Evolutionary conservation across 2,113 vertebrate genomes (phyloP), one percentile per base, ranked within the genome.

Genomic region (Burhinus oedicnemus): DNA sequence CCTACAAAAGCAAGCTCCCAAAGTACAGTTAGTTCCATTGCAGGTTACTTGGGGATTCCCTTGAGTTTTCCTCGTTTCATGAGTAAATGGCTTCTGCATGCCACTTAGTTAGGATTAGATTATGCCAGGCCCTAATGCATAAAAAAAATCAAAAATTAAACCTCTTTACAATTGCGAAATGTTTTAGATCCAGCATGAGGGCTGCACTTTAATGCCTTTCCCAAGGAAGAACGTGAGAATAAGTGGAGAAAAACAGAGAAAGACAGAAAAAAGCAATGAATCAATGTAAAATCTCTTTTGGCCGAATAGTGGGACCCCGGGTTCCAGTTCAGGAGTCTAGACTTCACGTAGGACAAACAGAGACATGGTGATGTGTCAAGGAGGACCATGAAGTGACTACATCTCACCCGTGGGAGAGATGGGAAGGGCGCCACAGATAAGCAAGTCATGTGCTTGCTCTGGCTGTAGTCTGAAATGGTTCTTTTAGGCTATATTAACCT

Each of bases 291-390:
- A 82, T 40, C 14, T 69, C 62, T 86, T 88, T 69, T 49, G 29
- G 22, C 5, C 4, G 0, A 15, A 6, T 12, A 51, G 57, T 1
- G 3, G 12, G 51, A 49, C 5, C 17, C 42, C 27, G 74, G 45
- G 25, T 40, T 77, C 27, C 49, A 42, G 17, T 20, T 78, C 12
- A 58, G 34, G 14, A 60, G 27, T 38, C 66, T 49, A 38, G 38
- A 54, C 5, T 40, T 77, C 27, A 29, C 2, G 8, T 6, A 74
- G 58, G 34, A 72, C 14, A 61, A 83, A n/a, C 0, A 0, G 34
- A 69, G 34, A n/a, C 18, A 12, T 5, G 15, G 4, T 15, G 12
- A 42, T 29, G 52, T 54, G n/a, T 26, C 52, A 80, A 72, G 18
- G 29, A 89, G 52, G 23, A 4, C n/a, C 4, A 0, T 44, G 26